A percentile compares a stretch with the other conserved stretches of the same genome.
phyloP scores from a whole-genome alignment of 2,888 invertebrate genomes.

The Drosophila paracracens region DNA sequence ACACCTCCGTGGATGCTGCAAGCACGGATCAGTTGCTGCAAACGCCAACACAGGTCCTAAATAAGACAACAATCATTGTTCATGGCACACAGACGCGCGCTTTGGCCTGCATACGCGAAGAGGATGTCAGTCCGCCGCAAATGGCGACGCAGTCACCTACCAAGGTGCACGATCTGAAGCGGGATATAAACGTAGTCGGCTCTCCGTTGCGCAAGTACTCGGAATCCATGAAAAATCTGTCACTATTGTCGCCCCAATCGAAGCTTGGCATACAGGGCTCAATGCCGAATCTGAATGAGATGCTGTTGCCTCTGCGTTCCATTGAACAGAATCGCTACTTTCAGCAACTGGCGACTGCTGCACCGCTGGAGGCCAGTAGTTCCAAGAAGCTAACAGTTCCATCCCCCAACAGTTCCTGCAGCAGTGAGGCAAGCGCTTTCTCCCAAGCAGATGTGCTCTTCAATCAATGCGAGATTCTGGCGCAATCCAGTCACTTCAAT shows the following conservation, averaged over 20 bases:
- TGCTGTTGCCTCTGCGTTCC: conserved; percentile 81
- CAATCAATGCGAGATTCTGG: conserved; percentile 84
- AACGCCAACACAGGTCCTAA: conserved; percentile 51
- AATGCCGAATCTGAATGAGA: conserved; percentile 85
- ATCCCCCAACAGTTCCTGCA: conserved; percentile 64
- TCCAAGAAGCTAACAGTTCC: conserved; percentile 24
- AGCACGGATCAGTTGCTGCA: conserved; percentile 32
- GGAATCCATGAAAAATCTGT: conserved; percentile 84
- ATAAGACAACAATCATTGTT: conserved; percentile 78
- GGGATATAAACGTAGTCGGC: conserved; percentile 82
- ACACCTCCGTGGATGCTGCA: conserved; percentile 61
- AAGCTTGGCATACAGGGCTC: conserved; percentile 83
- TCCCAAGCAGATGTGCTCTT: conserved; percentile 80
- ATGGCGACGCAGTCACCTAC: background rate
- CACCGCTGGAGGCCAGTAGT: conserved; percentile 5
- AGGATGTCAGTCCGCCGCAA: conserved; percentile 65
- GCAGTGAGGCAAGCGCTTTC: conserved; percentile 71
- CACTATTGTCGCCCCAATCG: conserved; percentile 70
- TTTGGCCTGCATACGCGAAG: conserved; percentile 82
- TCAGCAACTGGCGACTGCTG: conserved; percentile 30
- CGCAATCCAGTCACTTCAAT: conserved; percentile 85
- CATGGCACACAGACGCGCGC: conserved; percentile 65
- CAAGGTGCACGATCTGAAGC: conserved; percentile 66
- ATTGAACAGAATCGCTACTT: conserved; percentile 85
- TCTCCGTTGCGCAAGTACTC: conserved; percentile 83